Conservation (phyloP, 2,888 invertebrate genomes). For the Dendrolimus pini region DNA sequence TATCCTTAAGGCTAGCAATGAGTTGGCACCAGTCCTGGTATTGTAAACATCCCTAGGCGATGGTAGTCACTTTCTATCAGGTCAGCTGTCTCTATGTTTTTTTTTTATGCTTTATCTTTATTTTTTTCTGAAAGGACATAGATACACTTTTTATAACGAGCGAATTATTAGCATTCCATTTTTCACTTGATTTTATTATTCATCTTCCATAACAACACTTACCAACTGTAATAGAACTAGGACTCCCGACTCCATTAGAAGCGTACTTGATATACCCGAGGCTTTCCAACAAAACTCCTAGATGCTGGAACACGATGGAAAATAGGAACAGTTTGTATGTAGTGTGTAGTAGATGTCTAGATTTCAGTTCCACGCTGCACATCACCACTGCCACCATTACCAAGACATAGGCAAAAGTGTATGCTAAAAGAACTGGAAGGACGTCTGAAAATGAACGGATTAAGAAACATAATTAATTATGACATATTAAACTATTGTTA, state of each 20-base stretch:
- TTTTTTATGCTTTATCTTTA: no score
- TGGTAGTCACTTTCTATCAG: no score
- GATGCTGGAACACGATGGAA: constrained; percentile 82
- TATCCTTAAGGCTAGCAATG: no score
- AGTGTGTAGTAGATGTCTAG: constrained; percentile 88
- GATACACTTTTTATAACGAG: no score
- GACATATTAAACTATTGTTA: neutral
- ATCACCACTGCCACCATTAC: constrained; percentile 83
- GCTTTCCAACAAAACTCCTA: constrained; percentile 82
- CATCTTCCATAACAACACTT: constrained; percentile 10
- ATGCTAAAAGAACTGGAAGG: constrained; percentile 86
- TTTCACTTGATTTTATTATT: no score
- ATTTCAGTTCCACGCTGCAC: constrained; percentile 85
- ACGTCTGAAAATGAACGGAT: constrained; percentile 80
- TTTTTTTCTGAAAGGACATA: no score
- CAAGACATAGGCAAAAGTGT: constrained; percentile 83
- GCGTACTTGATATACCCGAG: constrained; percentile 88
- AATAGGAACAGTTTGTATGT: constrained; percentile 91
- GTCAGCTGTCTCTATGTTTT: no score
- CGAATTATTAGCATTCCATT: no score
- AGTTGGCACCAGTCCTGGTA: no score
- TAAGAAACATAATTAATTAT: neutral
- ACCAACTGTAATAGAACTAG: constrained; percentile 59
- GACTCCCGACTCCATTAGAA: constrained; percentile 80
- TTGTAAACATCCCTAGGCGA: no score